phyloP scores from a whole-genome alignment of 2,797 vertebrate species.

The Merluccius polli region DNA sequence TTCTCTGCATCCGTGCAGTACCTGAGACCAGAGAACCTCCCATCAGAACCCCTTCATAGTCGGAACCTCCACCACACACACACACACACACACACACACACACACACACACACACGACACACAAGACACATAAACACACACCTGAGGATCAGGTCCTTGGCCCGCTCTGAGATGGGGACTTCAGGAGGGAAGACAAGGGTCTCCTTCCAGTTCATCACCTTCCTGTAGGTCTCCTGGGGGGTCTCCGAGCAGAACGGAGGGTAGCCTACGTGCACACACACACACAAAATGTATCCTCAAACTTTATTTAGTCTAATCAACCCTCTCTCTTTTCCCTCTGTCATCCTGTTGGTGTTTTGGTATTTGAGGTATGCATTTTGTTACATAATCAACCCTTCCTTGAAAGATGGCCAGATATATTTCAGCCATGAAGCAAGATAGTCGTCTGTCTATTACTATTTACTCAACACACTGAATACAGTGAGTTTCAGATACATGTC shows the following conservation, averaged over 20 bases:
- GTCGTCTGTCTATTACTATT: neutral
- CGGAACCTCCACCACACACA: neutral
- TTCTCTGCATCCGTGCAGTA: conserved; percentile 94
- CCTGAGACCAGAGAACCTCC: conserved; percentile 63
- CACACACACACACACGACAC: neutral
- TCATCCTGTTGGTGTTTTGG: neutral
- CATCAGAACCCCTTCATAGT: neutral
- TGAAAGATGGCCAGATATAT: neutral
- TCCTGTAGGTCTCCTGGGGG: conserved; percentile 96
- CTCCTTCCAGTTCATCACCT: conserved; percentile 99
- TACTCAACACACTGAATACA: too few species aligned
- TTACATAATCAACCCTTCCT: neutral
- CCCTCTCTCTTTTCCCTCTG: neutral
- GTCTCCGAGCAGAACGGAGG: conserved; percentile 99
- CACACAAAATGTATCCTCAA: neutral
- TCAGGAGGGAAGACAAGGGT: conserved; percentile 95
- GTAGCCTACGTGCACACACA: conserved; percentile 75
- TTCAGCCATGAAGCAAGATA: neutral
- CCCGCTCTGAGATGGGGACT: conserved; percentile 95
- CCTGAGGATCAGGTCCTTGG: conserved; percentile 95
- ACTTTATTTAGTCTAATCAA: neutral
- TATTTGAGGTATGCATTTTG: neutral
- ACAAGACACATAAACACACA: conserved; percentile 48
- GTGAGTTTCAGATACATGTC: too few species aligned
- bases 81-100: neutral